Conservation (phyloP, 2,113 vertebrate genomes). For the Mionectes macconnelli region DNA sequence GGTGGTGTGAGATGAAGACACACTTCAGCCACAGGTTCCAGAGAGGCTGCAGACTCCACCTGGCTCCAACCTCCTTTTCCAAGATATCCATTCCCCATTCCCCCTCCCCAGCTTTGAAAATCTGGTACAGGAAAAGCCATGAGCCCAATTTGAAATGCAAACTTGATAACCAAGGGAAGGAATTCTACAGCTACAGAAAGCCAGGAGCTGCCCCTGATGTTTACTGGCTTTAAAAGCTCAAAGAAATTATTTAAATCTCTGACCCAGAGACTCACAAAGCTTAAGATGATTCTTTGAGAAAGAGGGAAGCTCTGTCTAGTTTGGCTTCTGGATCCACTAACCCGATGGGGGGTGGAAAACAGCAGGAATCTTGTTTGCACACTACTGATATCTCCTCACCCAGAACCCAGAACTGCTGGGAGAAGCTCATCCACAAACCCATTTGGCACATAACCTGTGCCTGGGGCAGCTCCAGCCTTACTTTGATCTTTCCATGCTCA, state of each 20-base stretch:
- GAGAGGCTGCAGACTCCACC: neutral
- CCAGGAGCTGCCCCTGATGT: neutral
- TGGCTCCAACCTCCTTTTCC: neutral
- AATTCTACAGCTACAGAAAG: neutral
- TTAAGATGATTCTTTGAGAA: neutral
- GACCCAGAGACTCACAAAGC: neutral
- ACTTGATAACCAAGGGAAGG: neutral
- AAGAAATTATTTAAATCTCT: neutral
- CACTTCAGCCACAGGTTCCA: neutral
- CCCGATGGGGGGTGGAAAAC: no score
- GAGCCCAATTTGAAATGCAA: fast-evolving
- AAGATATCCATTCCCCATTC: neutral
- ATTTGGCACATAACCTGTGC: neutral
- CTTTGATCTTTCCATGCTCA: neutral
- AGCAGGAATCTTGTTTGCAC: neutral
- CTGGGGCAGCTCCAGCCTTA: neutral
- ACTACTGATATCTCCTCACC: neutral
- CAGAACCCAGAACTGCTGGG: neutral
- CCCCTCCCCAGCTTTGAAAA: neutral
- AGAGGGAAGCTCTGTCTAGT: neutral
- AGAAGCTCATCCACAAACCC: neutral
- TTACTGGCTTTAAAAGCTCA: neutral
- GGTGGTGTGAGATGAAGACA: neutral
- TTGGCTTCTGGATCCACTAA: neutral
- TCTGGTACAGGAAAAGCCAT: neutral